Percentiles rank a stretch among this genome's conserved stretches.
Conservation (phyloP, 2,113 vertebrate genomes). For the Aegotheles bennettii region DNA sequence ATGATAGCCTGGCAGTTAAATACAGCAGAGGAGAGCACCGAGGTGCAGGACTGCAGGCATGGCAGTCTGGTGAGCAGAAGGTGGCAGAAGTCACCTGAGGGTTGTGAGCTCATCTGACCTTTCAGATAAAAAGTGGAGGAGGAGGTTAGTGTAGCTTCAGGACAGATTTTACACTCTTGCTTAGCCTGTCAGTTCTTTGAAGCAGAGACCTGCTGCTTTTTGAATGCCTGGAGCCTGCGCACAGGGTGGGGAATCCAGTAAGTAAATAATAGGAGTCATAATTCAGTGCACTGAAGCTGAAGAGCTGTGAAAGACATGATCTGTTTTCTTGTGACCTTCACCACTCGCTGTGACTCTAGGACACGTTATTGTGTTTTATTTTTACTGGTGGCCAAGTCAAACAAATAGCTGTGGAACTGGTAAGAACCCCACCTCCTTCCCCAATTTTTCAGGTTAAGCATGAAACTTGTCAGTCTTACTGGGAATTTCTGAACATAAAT, state of each 20-base stretch:
- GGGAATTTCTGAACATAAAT: constrained; percentile 54
- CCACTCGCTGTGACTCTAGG: not conserved
- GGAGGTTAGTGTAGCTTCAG: not conserved
- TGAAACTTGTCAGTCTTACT: constrained; percentile 57
- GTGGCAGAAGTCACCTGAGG: not conserved
- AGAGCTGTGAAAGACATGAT: constrained; percentile 47
- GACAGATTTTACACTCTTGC: not conserved
- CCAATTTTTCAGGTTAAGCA: constrained; percentile 21
- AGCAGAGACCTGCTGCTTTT: constrained; percentile 29
- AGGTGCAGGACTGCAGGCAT: not conserved
- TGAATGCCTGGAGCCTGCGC: not conserved
- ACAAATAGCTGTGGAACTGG: constrained; percentile 29
- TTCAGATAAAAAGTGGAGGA: not conserved
- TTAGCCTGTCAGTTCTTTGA: not conserved
- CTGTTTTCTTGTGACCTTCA: constrained; percentile 52
- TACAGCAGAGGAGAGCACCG: not conserved
- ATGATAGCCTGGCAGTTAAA: not conserved
- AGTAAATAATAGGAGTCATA: constrained; percentile 30
- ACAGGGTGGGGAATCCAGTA: not conserved
- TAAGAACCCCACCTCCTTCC: constrained; percentile 23
- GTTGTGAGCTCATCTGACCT: not conserved
- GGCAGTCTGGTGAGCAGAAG: not conserved
- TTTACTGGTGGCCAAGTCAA: constrained; percentile 48
- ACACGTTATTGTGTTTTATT: constrained; percentile 44
- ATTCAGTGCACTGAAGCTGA: constrained; percentile 5